These are phyloP conservation scores for Pitta sordida DNA, from an alignment of 2,113 vertebrate species.

Conservation along the genomic window DNA sequence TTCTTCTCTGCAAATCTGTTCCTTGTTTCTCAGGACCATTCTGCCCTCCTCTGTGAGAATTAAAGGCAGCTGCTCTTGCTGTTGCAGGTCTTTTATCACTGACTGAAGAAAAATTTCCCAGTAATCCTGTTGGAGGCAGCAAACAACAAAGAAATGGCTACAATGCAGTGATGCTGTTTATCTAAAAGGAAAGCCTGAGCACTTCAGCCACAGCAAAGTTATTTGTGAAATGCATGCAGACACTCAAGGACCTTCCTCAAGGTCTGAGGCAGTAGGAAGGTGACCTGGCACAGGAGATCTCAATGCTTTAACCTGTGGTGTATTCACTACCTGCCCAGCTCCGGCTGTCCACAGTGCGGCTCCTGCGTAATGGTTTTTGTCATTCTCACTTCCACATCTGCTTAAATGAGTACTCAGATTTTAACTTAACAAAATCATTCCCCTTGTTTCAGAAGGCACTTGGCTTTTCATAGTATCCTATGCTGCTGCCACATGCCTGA, in stretches of 20 bases:
- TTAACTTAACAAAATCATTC: background rate
- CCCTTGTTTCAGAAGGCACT: background rate
- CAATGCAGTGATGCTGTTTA: background rate
- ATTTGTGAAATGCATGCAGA: background rate
- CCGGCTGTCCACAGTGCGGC: fast-evolving
- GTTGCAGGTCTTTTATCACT: background rate
- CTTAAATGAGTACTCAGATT: background rate
- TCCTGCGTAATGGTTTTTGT: background rate
- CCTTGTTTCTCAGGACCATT: background rate
- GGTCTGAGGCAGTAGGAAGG: background rate
- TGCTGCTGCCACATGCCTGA: background rate
- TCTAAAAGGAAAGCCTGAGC: background rate
- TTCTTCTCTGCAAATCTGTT: background rate
- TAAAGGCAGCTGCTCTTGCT: background rate
- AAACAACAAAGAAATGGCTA: slow-evolving; percentile 60
- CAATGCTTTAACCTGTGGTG: background rate
- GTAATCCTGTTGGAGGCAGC: slow-evolving; percentile 75
- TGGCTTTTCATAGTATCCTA: background rate
- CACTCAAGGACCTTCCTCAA: background rate
- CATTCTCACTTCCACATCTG: background rate
- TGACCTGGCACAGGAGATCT: background rate
- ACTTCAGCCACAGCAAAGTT: background rate
- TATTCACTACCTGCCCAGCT: background rate
- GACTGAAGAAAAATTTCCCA: slow-evolving; percentile 12
- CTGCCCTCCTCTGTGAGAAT: background rate